phyloP scores from a whole-genome alignment of 2,797 vertebrate species.

The Pelobates cultripes region DNA sequence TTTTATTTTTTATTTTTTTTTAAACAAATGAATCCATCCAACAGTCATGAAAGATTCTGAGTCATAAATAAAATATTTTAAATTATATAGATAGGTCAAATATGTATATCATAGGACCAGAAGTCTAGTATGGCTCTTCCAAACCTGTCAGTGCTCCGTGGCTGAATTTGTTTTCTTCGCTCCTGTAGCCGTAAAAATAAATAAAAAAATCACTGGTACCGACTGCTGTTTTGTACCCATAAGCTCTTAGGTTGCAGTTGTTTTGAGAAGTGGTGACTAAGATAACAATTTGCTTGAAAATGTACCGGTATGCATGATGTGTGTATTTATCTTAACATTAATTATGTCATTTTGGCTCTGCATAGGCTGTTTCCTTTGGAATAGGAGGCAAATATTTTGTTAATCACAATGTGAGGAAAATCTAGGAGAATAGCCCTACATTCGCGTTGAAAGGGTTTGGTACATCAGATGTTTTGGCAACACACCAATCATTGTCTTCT shows the following conservation, averaged over 20 bases:
- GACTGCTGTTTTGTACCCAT: neutral
- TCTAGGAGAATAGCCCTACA: slow-evolving; percentile 60
- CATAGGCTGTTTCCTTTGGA: slow-evolving; percentile 71
- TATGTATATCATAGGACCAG: too few species aligned
- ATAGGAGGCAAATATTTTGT: slow-evolving; percentile 63
- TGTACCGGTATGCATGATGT: neutral
- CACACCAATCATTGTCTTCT: slow-evolving; percentile 69
- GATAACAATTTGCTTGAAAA: neutral
- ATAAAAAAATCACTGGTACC: neutral
- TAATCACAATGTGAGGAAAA: slow-evolving; percentile 78
- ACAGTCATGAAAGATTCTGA: too few species aligned
- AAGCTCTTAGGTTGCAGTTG: neutral
- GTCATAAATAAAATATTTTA: too few species aligned
- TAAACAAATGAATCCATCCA: too few species aligned
- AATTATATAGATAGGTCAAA: too few species aligned
- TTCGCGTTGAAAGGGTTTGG: slow-evolving; percentile 54
- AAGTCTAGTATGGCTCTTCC: too few species aligned
- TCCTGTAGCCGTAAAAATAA: neutral
- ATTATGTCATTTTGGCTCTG: slow-evolving; percentile 47
- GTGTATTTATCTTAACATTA: slow-evolving; percentile 19
- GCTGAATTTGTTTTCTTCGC: too few species aligned
- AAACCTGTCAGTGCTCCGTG: too few species aligned
- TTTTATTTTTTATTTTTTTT: too few species aligned
- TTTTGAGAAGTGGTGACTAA: neutral
- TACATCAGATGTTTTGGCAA: slow-evolving; percentile 65